Evolutionary conservation across 2,797 vertebrate species (phyloP).

Genomic region (Pseudocheirus occidentalis): DNA sequence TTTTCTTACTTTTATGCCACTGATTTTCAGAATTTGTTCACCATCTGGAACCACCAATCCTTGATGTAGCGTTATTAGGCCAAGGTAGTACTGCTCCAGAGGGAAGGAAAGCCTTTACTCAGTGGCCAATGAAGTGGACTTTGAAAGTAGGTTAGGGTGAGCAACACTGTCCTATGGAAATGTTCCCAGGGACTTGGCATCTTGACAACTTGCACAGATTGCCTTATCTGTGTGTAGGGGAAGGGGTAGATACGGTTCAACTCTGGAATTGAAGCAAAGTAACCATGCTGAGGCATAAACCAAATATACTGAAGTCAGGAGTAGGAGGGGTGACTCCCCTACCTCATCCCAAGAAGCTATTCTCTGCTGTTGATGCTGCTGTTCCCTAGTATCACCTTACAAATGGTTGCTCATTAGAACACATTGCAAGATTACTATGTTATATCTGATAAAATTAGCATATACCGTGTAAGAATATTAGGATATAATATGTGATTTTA

Average conservation of each 20-base stretch:
- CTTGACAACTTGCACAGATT: background rate
- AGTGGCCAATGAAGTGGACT: background rate
- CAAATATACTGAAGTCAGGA: background rate
- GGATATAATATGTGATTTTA: background rate
- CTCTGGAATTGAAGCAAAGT: background rate
- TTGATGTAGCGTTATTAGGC: background rate
- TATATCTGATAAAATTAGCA: background rate
- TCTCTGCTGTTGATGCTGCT: background rate
- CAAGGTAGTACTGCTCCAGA: background rate
- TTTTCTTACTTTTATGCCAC: constrained; percentile 16
- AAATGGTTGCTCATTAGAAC: background rate
- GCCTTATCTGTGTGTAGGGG: background rate
- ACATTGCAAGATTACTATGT: background rate
- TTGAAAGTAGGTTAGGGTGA: background rate
- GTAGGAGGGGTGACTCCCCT: background rate
- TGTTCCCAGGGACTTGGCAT: background rate
- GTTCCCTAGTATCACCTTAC: background rate
- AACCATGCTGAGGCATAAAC: background rate
- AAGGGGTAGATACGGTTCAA: background rate
- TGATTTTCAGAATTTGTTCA: constrained; percentile 3
- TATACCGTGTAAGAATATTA: background rate
- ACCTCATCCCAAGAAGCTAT: background rate
- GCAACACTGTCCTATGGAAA: background rate
- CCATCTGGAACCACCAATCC: constrained; percentile 7
- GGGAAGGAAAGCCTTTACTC: background rate